Base-by-base conservation (phyloP, 2,113 vertebrate species). In the Tupaia tana region DNA sequence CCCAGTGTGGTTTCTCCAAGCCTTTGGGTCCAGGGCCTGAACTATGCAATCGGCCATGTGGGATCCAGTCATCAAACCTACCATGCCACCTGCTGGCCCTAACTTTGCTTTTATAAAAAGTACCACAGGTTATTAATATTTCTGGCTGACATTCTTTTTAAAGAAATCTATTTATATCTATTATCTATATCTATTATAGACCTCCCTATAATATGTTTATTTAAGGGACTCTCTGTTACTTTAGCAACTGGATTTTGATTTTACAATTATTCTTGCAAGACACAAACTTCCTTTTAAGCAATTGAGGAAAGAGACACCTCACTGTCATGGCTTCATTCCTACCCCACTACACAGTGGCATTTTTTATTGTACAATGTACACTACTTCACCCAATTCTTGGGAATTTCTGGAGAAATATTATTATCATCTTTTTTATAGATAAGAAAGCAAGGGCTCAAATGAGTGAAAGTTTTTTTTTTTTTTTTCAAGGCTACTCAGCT, bases 331-430 rank as follows among this genome's bases (percentile, higher is more conserved):
- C 25, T 1, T 78, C 29, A 27, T 6, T 3, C 22, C 31, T 27
- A 56, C 6, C 10, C 12, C 22, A 29, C 0, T 7, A 3, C 58
- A 63, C 52, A n/a, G 18, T 18, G 34, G n/a, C 3, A 15, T 52
- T n/a, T 63, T n/a, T 63, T 90, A 18, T 29, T 5, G 24, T 6
- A 31, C 13, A 8, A 43, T 7, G 0, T 2, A 24, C 4, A 1
- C 29, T 43, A 70, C 59, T 52, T 75, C 6, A 11, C 7, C n/a
- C 16, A 52, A 29, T 13, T 89, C 63, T 69, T 34, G 71, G 8
- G 89, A 95, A 64, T 31, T 69, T 9, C 25, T 31, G 12, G 43
- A 77, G 18, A 90, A 27, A 79, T 3, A 19, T 10, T 58, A 80
- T 2, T 9, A 25, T 58, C 54, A 79, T 2, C 13, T 61, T 77